A percentile compares a stretch with the other conserved stretches of the same genome.
phyloP scores from a whole-genome alignment of 1,140 invertebrate species.

The Trigoniulus corallinus region DNA sequence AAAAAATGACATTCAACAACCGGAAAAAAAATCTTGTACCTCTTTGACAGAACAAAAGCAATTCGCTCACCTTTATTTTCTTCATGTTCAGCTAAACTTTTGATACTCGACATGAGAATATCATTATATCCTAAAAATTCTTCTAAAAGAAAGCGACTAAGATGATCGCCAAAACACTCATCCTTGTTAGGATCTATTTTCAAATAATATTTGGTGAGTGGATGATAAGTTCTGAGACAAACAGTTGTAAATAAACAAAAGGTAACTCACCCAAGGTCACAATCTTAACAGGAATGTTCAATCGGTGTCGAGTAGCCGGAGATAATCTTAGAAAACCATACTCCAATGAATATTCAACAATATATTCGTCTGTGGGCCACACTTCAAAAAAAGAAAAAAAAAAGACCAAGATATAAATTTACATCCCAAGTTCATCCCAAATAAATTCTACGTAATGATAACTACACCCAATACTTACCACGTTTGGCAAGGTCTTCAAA shows the following conservation, averaged over 20 bases:
- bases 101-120: constrained; percentile 88
- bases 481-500: too few relatives aligned
- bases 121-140: constrained; percentile 94
- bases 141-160: constrained; percentile 76
- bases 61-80: constrained; percentile 91
- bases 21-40: too few relatives aligned
- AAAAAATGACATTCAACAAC: background rate
- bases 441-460: too few relatives aligned
- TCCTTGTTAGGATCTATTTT: constrained; percentile 61
- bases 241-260: background rate
- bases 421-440: too few relatives aligned
- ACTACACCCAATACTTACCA: too few relatives aligned
- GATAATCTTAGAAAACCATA: constrained; percentile 89
- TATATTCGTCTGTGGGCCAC: constrained; percentile 80
- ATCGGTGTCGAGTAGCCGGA: constrained; percentile 54
- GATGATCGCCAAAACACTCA: constrained; percentile 80
- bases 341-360: constrained; percentile 93
- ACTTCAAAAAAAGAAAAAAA: constrained; percentile 35
- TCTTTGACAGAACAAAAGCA: too few relatives aligned
- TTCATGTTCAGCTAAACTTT: constrained; percentile 83
- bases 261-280: constrained; percentile 46
- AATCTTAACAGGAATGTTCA: constrained; percentile 84
- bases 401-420: too few relatives aligned
- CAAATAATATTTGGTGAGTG: too few relatives aligned
- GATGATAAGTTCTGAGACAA: constrained; percentile 3